Evolutionary conservation across 2,888 invertebrate species (phyloP).

Genomic region (Liopterus haemorrhoidalis): DNA sequence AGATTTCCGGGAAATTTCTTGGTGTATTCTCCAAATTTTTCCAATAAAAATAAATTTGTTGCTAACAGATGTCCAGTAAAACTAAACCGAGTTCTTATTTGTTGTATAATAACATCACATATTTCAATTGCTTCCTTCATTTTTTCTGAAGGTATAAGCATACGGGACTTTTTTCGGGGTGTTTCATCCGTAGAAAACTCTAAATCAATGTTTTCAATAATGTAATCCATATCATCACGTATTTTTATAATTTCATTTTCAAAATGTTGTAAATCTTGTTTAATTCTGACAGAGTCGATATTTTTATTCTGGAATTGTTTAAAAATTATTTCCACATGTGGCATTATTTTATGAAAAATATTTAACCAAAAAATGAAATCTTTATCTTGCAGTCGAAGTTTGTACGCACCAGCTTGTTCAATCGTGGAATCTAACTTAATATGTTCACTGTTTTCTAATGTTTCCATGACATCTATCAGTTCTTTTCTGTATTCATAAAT

Average conservation of each 20-base stretch:
- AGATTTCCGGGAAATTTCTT: constrained; percentile 22
- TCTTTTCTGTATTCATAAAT: constrained; percentile 13
- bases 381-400: constrained; percentile 4
- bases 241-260: constrained; percentile 6
- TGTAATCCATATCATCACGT: constrained; percentile 2
- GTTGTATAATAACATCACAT: constrained; percentile 26
- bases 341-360: constrained; percentile 26
- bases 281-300: constrained; percentile 4
- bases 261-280: constrained; percentile 7
- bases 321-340: constrained; percentile 22
- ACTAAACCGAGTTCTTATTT: constrained; percentile 25
- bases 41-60: constrained; percentile 25
- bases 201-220: background rate
- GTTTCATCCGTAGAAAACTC: constrained; percentile 1
- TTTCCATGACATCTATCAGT: constrained; percentile 13
- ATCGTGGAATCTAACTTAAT: constrained; percentile 1
- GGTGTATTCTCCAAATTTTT: constrained; percentile 20
- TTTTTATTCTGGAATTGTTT: constrained; percentile 15
- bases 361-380: constrained; percentile 25
- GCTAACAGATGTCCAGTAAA: constrained; percentile 28
- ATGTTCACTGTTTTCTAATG: constrained; percentile 1
- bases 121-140: constrained; percentile 26
- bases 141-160: constrained; percentile 1
- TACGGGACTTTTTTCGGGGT: too few species aligned
- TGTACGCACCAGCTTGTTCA: constrained; percentile 1